Percentiles rank a stretch among this genome's conserved stretches.
These are phyloP conservation scores for Didymodactylos carnosus DNA, from an alignment of 2,888 invertebrate genomes.

Conservation along the genomic window DNA sequence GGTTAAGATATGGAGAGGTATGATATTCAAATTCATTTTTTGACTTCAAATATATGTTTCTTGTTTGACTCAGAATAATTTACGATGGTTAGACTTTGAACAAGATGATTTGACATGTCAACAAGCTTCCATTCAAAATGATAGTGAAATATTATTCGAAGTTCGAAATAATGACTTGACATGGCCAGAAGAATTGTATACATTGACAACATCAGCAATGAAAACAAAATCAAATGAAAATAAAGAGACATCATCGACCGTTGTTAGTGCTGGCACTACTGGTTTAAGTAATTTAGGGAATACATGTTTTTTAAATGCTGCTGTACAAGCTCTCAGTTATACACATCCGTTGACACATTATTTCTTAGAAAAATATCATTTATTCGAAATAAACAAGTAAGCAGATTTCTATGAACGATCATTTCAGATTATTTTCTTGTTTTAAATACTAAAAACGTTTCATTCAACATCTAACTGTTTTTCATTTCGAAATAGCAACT, in stretches of 20 bases:
- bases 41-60: not conserved
- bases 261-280: not conserved
- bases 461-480: not conserved
- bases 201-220: slow-evolving; percentile 35
- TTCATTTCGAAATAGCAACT: too few species aligned
- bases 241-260: not conserved
- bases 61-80: not conserved
- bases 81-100: not conserved
- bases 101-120: not conserved
- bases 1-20: not conserved
- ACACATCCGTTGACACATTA: slow-evolving; percentile 54
- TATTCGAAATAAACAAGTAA: slow-evolving; percentile 18
- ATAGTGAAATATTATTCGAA: slow-evolving; percentile 20
- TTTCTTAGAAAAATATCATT: slow-evolving; percentile 40
- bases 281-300: slow-evolving; percentile 66
- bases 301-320: slow-evolving; percentile 89
- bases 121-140: not conserved
- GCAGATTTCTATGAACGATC: slow-evolving; percentile 25
- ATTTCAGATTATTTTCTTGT: slow-evolving; percentile 57
- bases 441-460: slow-evolving; percentile 46
- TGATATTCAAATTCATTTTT: not conserved
- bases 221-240: not conserved
- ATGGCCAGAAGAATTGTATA: slow-evolving; percentile 75
- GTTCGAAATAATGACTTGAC: slow-evolving; percentile 67
- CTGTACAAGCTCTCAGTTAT: slow-evolving; percentile 73